phyloP scores from a whole-genome alignment of 1,140 invertebrate genomes.

The Helicoverpa zea region DNA sequence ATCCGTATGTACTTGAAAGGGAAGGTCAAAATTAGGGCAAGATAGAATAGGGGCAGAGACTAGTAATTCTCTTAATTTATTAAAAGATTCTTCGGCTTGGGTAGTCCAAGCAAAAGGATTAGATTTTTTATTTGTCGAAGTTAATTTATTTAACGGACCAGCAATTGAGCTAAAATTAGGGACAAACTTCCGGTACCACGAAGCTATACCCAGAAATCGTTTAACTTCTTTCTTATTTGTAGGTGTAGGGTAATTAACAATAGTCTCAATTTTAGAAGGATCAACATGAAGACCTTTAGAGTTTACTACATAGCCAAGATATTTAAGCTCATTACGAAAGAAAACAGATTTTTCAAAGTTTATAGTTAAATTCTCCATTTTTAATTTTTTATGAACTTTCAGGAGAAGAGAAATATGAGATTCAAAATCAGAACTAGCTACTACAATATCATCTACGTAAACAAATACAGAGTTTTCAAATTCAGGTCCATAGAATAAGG shows the following conservation, averaged over 20 bases:
- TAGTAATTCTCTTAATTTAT: constrained; percentile 50
- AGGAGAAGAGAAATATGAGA: neutral
- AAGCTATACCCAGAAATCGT: constrained; percentile 72
- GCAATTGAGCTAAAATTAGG: constrained; percentile 55
- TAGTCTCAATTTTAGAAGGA: no score
- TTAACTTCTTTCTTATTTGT: constrained; percentile 64
- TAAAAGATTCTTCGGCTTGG: constrained; percentile 56
- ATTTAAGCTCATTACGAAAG: constrained; percentile 59
- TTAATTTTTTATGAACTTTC: neutral
- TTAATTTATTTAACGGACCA: constrained; percentile 61
- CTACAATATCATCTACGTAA: neutral
- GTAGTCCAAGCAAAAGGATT: constrained; percentile 52
- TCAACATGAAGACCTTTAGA: constrained; percentile 69
- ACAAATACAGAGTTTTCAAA: no score
- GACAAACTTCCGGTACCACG: constrained; percentile 82
- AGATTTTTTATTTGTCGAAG: constrained; percentile 61
- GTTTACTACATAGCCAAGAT: constrained; percentile 72
- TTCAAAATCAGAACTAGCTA: neutral
- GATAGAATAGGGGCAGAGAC: constrained; percentile 46
- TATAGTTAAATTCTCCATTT: constrained; percentile 58
- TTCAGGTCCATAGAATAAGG: no score
- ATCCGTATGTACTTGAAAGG: constrained; percentile 58
- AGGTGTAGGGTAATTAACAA: constrained; percentile 72
- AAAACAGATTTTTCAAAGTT: constrained; percentile 61
- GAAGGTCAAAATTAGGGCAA: constrained; percentile 54